Percentiles rank a stretch among this genome's conserved stretches.
Conservation (phyloP, 1,140 invertebrate species). For the Hylaeus anthracinus region DNA sequence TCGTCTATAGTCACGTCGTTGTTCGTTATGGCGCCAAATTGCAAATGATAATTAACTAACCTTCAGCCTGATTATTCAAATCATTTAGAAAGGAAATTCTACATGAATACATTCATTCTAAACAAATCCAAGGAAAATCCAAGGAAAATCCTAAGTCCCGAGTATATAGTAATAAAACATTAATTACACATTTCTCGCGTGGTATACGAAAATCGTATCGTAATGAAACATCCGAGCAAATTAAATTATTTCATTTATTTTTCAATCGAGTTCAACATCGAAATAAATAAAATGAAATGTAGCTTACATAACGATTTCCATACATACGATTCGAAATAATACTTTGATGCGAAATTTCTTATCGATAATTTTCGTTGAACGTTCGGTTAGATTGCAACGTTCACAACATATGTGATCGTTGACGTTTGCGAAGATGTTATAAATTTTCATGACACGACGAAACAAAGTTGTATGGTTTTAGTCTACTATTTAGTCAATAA, state of each 20-base stretch:
- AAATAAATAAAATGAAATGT: not conserved
- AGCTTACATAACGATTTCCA: not conserved
- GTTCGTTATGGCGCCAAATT: constrained; percentile 40
- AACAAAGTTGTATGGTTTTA: not conserved
- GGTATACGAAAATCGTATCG: not conserved
- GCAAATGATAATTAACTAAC: constrained; percentile 2
- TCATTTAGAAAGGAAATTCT: not conserved
- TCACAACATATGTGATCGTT: not conserved
- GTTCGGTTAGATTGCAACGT: not conserved
- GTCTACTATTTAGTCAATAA: constrained; percentile 11
- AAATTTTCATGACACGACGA: not conserved
- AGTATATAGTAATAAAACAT: not conserved
- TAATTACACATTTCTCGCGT: not conserved
- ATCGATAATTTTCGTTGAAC: not conserved
- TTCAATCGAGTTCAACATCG: not conserved
- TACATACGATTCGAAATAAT: not conserved
- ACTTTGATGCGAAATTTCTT: not conserved
- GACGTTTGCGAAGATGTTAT: not conserved
- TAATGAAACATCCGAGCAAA: not conserved
- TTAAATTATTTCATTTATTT: not conserved
- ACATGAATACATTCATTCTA: not conserved
- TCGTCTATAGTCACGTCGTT: constrained; percentile 59
- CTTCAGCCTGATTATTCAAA: not conserved
- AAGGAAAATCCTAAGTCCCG: not conserved
- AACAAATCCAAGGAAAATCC: too few species aligned